These are phyloP conservation scores for Ciconia boyciana DNA, from an alignment of 2,113 vertebrate genomes.

Conservation along the genomic window DNA sequence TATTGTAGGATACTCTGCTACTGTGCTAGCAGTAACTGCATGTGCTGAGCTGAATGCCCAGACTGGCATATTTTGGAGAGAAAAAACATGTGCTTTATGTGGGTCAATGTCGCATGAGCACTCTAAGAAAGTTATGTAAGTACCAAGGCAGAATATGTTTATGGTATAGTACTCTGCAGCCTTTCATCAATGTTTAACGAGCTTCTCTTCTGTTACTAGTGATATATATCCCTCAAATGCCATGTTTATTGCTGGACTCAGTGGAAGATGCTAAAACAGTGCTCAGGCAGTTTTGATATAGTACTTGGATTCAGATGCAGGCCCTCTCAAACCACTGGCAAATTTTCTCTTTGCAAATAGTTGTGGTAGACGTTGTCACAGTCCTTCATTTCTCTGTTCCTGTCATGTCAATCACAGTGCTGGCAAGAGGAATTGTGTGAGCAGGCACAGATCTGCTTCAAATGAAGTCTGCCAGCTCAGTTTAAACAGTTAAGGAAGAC, in stretches of 20 bases:
- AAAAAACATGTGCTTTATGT: slow-evolving; percentile 8
- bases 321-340: neutral
- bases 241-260: neutral
- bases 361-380: neutral
- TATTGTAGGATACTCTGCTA: neutral
- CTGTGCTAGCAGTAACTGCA: neutral
- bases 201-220: neutral
- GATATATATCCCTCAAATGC: neutral
- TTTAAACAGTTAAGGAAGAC: neutral
- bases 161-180: neutral
- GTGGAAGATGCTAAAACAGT: neutral
- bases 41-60: neutral
- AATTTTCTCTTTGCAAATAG: neutral
- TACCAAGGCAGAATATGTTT: neutral
- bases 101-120: slow-evolving; percentile 35
- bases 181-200: neutral
- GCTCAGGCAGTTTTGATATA: neutral
- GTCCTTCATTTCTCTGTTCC: neutral
- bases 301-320: neutral
- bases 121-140: slow-evolving; percentile 19
- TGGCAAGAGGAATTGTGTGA: neutral
- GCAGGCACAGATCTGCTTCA: neutral
- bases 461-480: neutral
- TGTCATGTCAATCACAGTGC: neutral
- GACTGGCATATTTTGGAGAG: neutral